Base-by-base conservation (phyloP, 30 jellyfish, hydroid and myxozoan species). In the Phacellophora camtschatica region DNA sequence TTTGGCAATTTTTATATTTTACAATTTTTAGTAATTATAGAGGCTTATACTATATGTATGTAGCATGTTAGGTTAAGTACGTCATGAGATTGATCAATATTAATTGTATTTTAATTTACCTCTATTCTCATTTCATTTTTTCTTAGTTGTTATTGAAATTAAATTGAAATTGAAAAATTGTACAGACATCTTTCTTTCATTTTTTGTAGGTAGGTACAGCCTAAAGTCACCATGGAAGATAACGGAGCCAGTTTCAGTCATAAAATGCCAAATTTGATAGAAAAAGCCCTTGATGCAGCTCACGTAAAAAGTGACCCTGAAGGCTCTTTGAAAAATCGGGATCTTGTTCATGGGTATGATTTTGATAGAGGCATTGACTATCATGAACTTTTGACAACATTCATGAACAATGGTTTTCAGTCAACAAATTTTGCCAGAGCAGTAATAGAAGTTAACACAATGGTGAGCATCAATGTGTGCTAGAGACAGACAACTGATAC, bases 371-470 rank as follows among this genome's bases (percentile, higher is more conserved):
- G 99, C 11, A 57, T 94, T 29, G 83, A 89, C 63, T 82, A 88
- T 74, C 94, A 95, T 27, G 77, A 82, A 42, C 50, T 95, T 24
- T 24, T 95, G 39, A 62, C 54, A 53, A 65, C 87, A 27, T 88
- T 65, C 59, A 63, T 68, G 71, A 50, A 29, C 54, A 83, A 90
- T 58, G 99, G 99, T 3, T 95, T 95, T 45, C 99, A 95, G 66
- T 96, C 99, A 15, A 68, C 94, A 12, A 71, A 82, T n/a, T 84
- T 95, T 28, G 97, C 96, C 9, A 69, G 50, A 20, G 99, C 98
- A 4, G 57, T 90, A 5, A 95, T 89, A 0, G 97, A 88, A 80
- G 88, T 88, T 27, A 83, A 79, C 42, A 35, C 65, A 3, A 89
- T 95, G 99, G 94, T 95, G 72, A 55, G 55, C 11, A 46, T 46